phyloP scores from a whole-genome alignment of 1,140 invertebrate species.

The Trichonephila clavata region DNA sequence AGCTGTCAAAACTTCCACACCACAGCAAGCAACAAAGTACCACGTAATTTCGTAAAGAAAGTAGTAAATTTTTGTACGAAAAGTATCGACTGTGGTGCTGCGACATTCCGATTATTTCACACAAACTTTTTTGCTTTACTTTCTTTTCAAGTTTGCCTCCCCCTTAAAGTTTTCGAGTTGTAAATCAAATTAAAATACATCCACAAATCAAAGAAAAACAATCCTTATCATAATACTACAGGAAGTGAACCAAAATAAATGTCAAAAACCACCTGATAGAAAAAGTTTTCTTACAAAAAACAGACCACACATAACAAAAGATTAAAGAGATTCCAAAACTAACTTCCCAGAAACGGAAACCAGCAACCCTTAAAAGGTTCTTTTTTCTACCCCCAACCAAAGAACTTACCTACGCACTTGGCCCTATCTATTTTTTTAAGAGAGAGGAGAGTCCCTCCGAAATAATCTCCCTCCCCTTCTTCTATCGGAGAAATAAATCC shows the following conservation, averaged over 20 bases:
- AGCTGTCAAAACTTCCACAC: too few relatives aligned
- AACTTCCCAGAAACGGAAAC: neutral
- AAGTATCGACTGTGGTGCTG: too few relatives aligned
- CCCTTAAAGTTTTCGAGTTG: too few relatives aligned
- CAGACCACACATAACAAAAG: neutral
- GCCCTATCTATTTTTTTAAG: neutral
- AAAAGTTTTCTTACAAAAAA: neutral
- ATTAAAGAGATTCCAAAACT: neutral
- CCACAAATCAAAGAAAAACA: too few relatives aligned
- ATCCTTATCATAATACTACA: neutral
- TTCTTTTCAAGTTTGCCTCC: too few relatives aligned
- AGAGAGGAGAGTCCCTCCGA: neutral
- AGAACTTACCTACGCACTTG: neutral
- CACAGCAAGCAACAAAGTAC: too few relatives aligned
- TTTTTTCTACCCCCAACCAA: neutral
- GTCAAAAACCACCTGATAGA: neutral
- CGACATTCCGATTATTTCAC: too few relatives aligned
- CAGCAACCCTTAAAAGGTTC: neutral
- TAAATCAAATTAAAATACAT: too few relatives aligned
- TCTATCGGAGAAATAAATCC: constrained; percentile 14
- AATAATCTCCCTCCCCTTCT: neutral
- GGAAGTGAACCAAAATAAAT: neutral
- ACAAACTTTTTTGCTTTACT: too few relatives aligned
- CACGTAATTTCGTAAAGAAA: too few relatives aligned
- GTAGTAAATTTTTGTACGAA: too few relatives aligned